Conservation (phyloP, 92 coral and sea anemone species). For the Epizoanthus fatuus region DNA sequence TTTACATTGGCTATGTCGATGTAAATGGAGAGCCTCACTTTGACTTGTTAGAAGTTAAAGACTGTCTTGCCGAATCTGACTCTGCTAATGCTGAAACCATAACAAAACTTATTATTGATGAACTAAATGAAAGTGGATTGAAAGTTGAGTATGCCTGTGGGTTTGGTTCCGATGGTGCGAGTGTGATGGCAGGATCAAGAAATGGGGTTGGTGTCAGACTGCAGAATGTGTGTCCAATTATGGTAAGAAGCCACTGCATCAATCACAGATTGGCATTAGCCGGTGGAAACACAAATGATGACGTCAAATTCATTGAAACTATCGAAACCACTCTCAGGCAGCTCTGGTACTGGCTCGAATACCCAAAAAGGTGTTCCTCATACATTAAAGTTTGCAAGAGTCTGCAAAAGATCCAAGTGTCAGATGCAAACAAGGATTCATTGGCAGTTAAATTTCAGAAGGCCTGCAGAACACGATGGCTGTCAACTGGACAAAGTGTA, state of each 20-base stretch:
- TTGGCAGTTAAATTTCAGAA: constrained; percentile 44
- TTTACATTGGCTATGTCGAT: constrained; percentile 49
- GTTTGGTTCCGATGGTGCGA: constrained; percentile 67
- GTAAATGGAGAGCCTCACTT: constrained; percentile 52
- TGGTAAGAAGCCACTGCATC: constrained; percentile 62
- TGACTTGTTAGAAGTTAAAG: constrained; percentile 64
- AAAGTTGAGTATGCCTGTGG: constrained; percentile 57
- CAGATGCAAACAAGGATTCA: constrained; percentile 36
- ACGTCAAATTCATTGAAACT: constrained; percentile 54
- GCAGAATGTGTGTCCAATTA: constrained; percentile 54
- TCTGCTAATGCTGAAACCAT: constrained; percentile 50
- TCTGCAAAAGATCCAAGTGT: constrained; percentile 34
- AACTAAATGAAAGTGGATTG: constrained; percentile 52
- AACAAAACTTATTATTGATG: constrained; percentile 44
- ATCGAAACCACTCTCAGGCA: constrained; percentile 53
- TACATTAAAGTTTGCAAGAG: constrained; percentile 37
- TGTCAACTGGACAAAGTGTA: constrained; percentile 43
- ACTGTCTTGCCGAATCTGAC: constrained; percentile 41
- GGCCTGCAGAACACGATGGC: constrained; percentile 46
- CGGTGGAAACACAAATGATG: constrained; percentile 61
- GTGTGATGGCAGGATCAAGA: constrained; percentile 54
- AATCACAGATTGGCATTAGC: constrained; percentile 66
- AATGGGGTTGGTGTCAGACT: constrained; percentile 65
- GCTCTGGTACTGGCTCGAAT: constrained; percentile 60
- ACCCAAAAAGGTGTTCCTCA: constrained; percentile 40